Evolutionary conservation across 2,888 invertebrate species (phyloP).

Genomic region (Sisyra terminalis): DNA sequence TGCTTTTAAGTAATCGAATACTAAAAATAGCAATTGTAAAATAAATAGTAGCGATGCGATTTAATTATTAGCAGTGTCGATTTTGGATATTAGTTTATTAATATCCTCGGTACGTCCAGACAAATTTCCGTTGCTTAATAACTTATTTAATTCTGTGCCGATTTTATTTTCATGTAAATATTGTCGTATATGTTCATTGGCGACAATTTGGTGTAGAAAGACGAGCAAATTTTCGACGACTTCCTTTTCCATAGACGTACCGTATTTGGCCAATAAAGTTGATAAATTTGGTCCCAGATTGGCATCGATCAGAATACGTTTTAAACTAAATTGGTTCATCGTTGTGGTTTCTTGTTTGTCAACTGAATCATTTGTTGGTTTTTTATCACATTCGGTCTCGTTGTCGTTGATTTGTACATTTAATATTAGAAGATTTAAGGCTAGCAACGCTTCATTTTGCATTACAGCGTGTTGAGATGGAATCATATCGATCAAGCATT

Average conservation of each 20-base stretch:
- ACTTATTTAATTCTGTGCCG: constrained; percentile 5
- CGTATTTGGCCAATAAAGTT: constrained; percentile 2
- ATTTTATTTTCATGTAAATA: constrained; percentile 7
- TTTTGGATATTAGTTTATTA: constrained; percentile 2
- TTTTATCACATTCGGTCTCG: not conserved
- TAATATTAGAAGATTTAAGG: constrained; percentile 44
- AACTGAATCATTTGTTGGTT: not conserved
- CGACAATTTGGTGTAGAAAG: constrained; percentile 1
- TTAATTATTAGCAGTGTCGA: constrained; percentile 3
- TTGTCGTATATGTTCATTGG: not conserved
- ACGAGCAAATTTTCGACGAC: constrained; percentile 6
- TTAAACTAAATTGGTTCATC: not conserved
- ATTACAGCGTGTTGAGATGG: constrained; percentile 70
- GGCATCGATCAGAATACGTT: constrained; percentile 4
- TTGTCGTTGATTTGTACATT: not conserved
- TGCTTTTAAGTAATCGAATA: too few relatives aligned
- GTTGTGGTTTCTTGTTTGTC: too few relatives aligned
- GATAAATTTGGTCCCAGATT: constrained; percentile 7
- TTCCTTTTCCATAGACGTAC: constrained; percentile 3
- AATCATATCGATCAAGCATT: constrained; percentile 66
- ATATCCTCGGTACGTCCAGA: constrained; percentile 1
- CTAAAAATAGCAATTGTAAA: too few relatives aligned
- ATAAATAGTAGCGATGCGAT: not conserved
- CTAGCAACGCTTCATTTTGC: constrained; percentile 69
- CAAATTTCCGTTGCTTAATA: constrained; percentile 5